These are phyloP conservation scores for roundworm (Caenorhabditis elegans) DNA, from an alignment of 1,140 invertebrate genomes.

Conservation along the genomic window DNA sequence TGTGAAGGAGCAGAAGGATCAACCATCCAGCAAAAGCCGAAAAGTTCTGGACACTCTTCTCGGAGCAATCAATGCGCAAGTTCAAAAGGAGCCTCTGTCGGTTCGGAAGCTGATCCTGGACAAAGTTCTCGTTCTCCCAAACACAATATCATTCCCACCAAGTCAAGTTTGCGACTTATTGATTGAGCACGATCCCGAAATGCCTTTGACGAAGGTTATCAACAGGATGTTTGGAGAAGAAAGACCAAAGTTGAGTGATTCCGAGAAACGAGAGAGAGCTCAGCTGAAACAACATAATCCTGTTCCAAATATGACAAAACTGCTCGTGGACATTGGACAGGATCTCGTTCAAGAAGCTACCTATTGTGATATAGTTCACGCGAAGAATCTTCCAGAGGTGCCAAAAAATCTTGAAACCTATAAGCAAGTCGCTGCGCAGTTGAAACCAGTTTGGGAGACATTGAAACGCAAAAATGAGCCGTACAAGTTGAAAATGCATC, in stretches of 20 bases:
- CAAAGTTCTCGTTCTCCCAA: slow-evolving; percentile 64
- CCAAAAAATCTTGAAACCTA: slow-evolving; percentile 66
- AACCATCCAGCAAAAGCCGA: slow-evolving; percentile 20
- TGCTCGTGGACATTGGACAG: slow-evolving; percentile 64
- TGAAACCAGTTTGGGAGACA: slow-evolving; percentile 64
- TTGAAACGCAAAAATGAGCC: slow-evolving; percentile 59
- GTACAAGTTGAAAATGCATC: slow-evolving; percentile 55
- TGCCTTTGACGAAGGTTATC: slow-evolving; percentile 50
- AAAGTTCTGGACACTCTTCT: slow-evolving; percentile 63
- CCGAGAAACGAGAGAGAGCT: slow-evolving; percentile 53
- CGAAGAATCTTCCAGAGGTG: slow-evolving; percentile 61
- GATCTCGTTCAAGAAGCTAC: slow-evolving; percentile 65
- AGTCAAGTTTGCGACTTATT: slow-evolving; percentile 64
- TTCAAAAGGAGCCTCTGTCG: slow-evolving; percentile 60
- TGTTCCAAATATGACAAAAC: slow-evolving; percentile 63
- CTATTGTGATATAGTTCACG: slow-evolving; percentile 65
- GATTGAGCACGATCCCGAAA: slow-evolving; percentile 61
- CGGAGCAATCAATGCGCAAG: slow-evolving; percentile 63
- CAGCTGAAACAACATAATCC: slow-evolving; percentile 50
- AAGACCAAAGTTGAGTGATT: slow-evolving; percentile 55
- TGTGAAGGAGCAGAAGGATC: slow-evolving; percentile 38
- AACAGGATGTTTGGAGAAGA: slow-evolving; percentile 61
- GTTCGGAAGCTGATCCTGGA: slow-evolving; percentile 65
- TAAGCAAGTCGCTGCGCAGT: slow-evolving; percentile 64
- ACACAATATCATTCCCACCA: slow-evolving; percentile 65